Base-by-base conservation (phyloP, 2,797 vertebrate genomes). In the Microctenopoma lineatum region DNA sequence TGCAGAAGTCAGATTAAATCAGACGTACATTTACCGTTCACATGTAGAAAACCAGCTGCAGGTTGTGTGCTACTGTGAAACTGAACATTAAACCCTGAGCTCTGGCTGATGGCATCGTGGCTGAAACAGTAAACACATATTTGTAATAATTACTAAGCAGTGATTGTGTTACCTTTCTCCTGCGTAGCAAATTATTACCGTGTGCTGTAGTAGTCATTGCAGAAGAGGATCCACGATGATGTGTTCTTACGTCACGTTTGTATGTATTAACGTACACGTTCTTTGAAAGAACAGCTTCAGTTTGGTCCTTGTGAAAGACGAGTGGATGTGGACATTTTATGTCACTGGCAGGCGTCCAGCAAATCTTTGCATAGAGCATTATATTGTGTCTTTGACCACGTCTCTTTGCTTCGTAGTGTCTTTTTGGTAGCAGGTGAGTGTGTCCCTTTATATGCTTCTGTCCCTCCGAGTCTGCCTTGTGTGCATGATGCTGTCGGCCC, bases 401-500 rank as follows among this genome's bases (percentile, higher is more conserved):
- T 44, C 26, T 34, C 15, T 59, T 34, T 61, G 50, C 11, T 59
- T 32, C 25, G 25, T 48, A 8, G 21, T 51, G 32, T 56, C 32
- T 25, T 54, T 36, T 52, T 21, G 15, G 42, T n/a, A 58, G 53
- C 51, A 54, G 59, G 39, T 68, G 38, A 38, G 38, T 73, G 27
- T 66, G 34, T 79, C 48, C 73, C 3, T 53, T 29, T 48, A 69
- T 50, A 2, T 15, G 29, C 70, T 29, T 55, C 21, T 27, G 13
- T 55, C 32, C 9, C 51, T 50, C 47, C 54, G 60, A 65, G 59
- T 66, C 18, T 46, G 41, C 34, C 66, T 63, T 67, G 66, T 66
- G 59, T 67, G 21, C 29, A 57, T 52, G 53, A 80, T 69, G 55
- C 74, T 27, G 52, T 77, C 26, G 27, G 55, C 52, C 75, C 66